Conservation (phyloP, 2,888 invertebrate genomes). For the Alloplasta piceator region DNA sequence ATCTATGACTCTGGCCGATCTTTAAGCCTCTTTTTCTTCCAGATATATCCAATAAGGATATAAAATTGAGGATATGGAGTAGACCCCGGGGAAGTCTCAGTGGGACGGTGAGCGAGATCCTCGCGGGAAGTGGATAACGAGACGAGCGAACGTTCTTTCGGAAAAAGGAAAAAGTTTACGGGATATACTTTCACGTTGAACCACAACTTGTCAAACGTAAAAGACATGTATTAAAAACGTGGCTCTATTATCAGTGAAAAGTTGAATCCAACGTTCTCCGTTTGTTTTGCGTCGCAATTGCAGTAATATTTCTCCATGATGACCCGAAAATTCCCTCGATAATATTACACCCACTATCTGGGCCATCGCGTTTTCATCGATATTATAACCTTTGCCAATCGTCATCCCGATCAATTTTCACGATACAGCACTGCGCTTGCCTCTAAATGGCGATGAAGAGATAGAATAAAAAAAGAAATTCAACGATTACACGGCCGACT, state of each 20-base stretch:
- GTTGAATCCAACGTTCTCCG: slow-evolving; percentile 38
- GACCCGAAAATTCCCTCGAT: no score
- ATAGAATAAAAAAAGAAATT: no score
- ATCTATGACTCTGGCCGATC: slow-evolving; percentile 18
- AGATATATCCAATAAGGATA: slow-evolving; percentile 51
- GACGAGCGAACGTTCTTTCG: slow-evolving; percentile 42
- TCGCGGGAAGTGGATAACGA: slow-evolving; percentile 57
- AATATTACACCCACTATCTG: no score
- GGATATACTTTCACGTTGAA: slow-evolving; percentile 35
- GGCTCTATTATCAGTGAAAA: slow-evolving; percentile 19
- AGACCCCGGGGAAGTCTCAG: slow-evolving; percentile 47
- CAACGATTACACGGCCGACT: no score
- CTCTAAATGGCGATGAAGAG: no score
- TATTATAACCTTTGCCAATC: no score
- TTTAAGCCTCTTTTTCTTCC: slow-evolving; percentile 7
- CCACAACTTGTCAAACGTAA: slow-evolving; percentile 23
- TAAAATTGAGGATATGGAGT: slow-evolving; percentile 52
- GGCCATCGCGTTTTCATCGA: no score
- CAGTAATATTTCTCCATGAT: no score
- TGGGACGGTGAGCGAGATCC: slow-evolving; percentile 1
- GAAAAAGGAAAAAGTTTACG: slow-evolving; percentile 29
- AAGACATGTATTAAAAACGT: neutral
- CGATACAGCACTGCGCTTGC: no score
- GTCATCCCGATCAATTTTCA: no score
- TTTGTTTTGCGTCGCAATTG: slow-evolving; percentile 17